Conservation (phyloP, 2,888 invertebrate genomes). For the Dryobotodes eremita region DNA sequence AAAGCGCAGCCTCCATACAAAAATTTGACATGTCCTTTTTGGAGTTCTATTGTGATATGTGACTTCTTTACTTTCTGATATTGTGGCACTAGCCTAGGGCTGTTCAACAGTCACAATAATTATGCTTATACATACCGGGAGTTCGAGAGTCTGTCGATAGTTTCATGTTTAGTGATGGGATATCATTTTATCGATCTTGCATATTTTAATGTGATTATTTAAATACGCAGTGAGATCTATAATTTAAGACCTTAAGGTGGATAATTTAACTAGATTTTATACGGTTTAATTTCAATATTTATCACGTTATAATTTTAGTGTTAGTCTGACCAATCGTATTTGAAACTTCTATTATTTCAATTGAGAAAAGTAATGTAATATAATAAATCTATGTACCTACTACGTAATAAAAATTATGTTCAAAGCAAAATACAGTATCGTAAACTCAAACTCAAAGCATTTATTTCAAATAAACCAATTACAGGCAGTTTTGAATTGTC, state of each 20-base stretch:
- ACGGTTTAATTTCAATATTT: background rate
- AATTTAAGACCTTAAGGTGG: conserved; percentile 35
- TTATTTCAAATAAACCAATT: too few species aligned
- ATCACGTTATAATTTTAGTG: background rate
- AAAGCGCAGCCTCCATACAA: too few species aligned
- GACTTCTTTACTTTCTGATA: background rate
- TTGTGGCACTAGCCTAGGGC: conserved; percentile 14
- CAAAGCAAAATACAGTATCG: background rate
- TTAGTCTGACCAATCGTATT: background rate
- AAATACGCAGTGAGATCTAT: conserved; percentile 26
- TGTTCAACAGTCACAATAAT: conserved; percentile 2
- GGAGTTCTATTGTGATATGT: background rate
- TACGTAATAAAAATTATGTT: background rate
- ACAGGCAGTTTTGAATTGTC: too few species aligned
- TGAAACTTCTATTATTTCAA: background rate
- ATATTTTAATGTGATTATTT: conserved; percentile 42
- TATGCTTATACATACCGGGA: conserved; percentile 7
- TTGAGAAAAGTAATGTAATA: background rate
- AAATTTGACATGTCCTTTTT: too few species aligned
- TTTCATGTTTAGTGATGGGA: conserved; percentile 31
- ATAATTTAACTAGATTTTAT: conserved; percentile 5
- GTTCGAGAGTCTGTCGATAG: conserved; percentile 22
- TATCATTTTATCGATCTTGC: conserved; percentile 48
- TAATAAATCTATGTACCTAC: background rate
- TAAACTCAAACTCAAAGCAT: too few species aligned